Evolutionary conservation across 2,113 vertebrate genomes (phyloP).

Genomic region (Procapra przewalskii): DNA sequence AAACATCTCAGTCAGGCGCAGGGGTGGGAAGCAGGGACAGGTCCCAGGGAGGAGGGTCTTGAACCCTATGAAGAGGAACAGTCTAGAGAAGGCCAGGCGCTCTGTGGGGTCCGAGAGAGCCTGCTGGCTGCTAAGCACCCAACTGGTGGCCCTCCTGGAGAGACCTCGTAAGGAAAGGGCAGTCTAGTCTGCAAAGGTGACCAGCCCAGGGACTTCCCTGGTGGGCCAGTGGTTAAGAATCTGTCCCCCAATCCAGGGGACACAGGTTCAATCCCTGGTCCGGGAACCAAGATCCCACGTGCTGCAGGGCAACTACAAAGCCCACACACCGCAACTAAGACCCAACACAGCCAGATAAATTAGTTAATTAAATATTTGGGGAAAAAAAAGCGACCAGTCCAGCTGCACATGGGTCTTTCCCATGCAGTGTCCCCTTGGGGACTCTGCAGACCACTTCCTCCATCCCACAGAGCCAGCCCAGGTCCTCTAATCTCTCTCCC

Average conservation of each 20-base stretch:
- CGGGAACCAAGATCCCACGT: not conserved
- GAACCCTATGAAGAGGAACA: not conserved
- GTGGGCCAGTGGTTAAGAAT: not conserved
- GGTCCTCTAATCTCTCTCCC: accelerated
- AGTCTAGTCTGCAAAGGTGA: not conserved
- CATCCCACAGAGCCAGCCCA: not conserved
- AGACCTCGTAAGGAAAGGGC: not conserved
- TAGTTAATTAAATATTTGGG: not conserved
- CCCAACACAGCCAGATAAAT: not conserved
- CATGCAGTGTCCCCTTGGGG: not conserved
- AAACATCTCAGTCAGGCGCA: not conserved
- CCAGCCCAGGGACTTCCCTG: not conserved
- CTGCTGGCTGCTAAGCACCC: not conserved
- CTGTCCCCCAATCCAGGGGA: not conserved
- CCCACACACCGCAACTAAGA: not conserved
- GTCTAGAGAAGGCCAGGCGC: not conserved
- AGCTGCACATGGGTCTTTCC: not conserved
- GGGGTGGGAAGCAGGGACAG: not conserved
- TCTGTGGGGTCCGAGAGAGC: not conserved
- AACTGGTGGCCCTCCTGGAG: not conserved
- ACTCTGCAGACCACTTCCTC: not conserved
- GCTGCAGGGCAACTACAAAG: not conserved
- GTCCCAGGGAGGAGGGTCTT: not conserved
- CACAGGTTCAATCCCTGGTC: not conserved
- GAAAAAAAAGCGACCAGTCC: accelerated